phyloP scores from a whole-genome alignment of 2,797 vertebrate genomes.

The Pangasius macronema region DNA sequence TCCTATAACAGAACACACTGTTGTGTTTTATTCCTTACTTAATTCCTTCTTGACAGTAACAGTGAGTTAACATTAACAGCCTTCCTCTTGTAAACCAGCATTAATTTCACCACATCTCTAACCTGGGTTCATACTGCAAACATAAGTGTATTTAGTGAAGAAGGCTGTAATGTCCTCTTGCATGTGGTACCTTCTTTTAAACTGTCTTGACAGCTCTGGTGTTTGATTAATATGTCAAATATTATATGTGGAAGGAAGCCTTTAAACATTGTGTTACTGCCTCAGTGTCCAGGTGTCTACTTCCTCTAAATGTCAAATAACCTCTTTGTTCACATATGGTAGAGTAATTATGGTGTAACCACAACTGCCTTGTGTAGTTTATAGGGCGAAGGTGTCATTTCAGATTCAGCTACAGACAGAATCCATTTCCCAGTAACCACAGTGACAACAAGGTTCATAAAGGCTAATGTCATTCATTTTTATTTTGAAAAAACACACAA shows the following conservation, averaged over 20 bases:
- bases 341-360: slow-evolving; percentile 10
- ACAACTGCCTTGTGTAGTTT: slow-evolving; percentile 10
- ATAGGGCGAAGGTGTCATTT: slow-evolving; percentile 9
- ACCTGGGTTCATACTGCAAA: not conserved
- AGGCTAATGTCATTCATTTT: not conserved
- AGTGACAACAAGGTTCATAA: not conserved
- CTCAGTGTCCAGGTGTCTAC: slow-evolving; percentile 19
- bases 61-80: not conserved
- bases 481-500: not conserved
- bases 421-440: slow-evolving; percentile 1
- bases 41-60: not conserved
- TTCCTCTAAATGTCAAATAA: slow-evolving; percentile 13
- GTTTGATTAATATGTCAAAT: slow-evolving; percentile 2
- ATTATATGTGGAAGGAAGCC: slow-evolving; percentile 1
- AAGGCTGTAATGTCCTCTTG: not conserved
- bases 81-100: not conserved
- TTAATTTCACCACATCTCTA: not conserved
- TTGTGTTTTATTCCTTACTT: not conserved
- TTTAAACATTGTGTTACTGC: slow-evolving; percentile 8
- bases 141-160: not conserved
- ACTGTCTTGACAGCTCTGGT: not conserved
- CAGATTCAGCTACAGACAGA: not conserved
- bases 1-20: not conserved
- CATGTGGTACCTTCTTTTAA: not conserved
- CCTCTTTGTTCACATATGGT: slow-evolving; percentile 7